Evolutionary conservation across 2,113 vertebrate genomes (phyloP), one percentile per base, ranked within the genome.

Genomic region (Petroica traversi): DNA sequence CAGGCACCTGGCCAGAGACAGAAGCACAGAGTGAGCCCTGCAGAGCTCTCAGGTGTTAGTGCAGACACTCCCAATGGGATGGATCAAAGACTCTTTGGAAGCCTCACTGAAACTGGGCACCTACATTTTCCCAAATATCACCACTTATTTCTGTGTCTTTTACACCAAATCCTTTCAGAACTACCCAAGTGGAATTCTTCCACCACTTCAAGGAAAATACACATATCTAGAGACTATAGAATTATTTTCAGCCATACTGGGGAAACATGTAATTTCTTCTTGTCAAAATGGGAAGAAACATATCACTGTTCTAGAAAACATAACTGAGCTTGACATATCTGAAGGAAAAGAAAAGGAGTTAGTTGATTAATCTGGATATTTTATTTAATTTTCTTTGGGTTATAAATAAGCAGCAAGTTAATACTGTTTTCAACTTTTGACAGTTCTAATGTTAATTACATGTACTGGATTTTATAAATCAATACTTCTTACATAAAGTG

Each of bases 361-460:
- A 63, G 55, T 71, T 95, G 93, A 97, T 95, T 94, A 96, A 94
- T 92, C 64, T 81, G 40, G 88, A 71, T 92, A 72, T 83, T 92
- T 96, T 95, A 92, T 95, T 96, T 94, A 36, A 95, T 97, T 95
- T 94, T 96, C 92, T 88, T 77, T 67, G 26, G 18, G 68, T 94
- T 96, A 94, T 97, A 97, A 96, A 95, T 94, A 96, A 96, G 79
- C 74, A 86, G 74, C 79, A 87, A 95, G 93, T 94, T 96, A 95
- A 95, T 93, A 90, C 45, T 92, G 58, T 94, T 95, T 97, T 89
- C 96, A 91, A 26, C 77, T 95, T 95, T 92, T 96, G 96, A 92
- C 95, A 96, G 89, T 93, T 94, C 69, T 88, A 92, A 94, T 89
- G 94, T 96, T 97, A 97, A 97, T 97, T 96, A 97, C 89, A 95